Percentiles rank a stretch among this genome's conserved stretches.
Evolutionary conservation across 2,113 vertebrate genomes (phyloP).

Genomic region (Hystrix brachyura): DNA sequence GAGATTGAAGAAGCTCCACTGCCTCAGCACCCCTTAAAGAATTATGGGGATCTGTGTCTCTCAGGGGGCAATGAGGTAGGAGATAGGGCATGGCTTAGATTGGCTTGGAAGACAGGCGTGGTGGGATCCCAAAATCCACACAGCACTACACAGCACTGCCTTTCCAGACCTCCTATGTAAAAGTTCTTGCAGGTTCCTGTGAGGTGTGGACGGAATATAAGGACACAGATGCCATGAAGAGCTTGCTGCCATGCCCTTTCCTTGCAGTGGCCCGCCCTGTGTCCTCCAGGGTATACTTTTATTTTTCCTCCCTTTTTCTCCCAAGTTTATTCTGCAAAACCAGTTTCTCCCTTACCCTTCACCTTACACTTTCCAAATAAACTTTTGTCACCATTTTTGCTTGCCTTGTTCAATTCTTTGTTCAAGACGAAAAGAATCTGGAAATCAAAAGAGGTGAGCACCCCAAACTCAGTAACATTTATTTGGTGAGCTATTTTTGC

Average conservation of each 20-base stretch:
- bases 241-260: background rate
- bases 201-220: background rate
- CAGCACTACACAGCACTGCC: background rate
- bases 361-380: background rate
- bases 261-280: background rate
- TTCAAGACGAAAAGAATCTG: background rate
- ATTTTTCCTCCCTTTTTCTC: background rate
- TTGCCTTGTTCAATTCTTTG: background rate
- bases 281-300: background rate
- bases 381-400: background rate
- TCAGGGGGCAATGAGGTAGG: background rate
- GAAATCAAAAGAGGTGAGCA: background rate
- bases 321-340: background rate
- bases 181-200: background rate
- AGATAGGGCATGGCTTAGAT: background rate
- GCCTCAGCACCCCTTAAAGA: background rate
- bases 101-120: background rate
- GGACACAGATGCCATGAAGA: background rate
- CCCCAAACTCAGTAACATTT: background rate
- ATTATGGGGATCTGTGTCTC: background rate
- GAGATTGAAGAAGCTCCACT: background rate
- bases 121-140: background rate
- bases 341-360: background rate
- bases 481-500: background rate
- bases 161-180: background rate